A percentile compares a stretch with the other conserved stretches of the same genome.
Conservation (phyloP, 2,113 vertebrate genomes). For the Neodontobutis hainanensis region DNA sequence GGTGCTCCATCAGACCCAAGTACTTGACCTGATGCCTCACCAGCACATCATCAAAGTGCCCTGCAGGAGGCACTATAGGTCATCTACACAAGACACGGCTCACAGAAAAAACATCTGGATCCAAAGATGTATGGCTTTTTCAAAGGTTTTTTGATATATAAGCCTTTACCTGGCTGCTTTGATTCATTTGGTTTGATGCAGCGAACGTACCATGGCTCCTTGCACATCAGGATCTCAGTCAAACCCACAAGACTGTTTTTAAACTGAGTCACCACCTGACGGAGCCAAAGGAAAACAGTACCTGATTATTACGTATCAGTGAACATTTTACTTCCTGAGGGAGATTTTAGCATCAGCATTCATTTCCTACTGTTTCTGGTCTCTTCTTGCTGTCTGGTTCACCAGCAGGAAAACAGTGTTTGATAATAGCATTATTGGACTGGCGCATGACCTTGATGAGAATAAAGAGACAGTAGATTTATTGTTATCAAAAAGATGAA, state of each 20-base stretch:
- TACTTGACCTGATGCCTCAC: constrained; percentile 96
- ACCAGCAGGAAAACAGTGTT: constrained; percentile 83
- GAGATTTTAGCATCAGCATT: background rate
- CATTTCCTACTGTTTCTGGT: constrained; percentile 88
- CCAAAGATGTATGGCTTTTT: no score
- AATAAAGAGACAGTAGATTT: background rate
- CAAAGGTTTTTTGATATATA: no score
- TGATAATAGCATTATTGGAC: constrained; percentile 87
- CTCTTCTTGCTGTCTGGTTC: constrained; percentile 88
- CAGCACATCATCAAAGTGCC: constrained; percentile 88
- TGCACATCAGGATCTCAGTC: constrained; percentile 91
- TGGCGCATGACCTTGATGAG: constrained; percentile 84
- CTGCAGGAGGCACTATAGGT: constrained; percentile 65
- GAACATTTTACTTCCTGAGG: background rate
- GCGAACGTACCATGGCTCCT: constrained; percentile 92
- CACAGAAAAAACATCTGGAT: background rate
- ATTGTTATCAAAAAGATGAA: background rate
- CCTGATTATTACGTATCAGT: no score
- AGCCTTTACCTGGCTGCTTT: constrained; percentile 84
- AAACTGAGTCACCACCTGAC: constrained; percentile 95
- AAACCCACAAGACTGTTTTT: constrained; percentile 89
- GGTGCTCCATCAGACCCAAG: constrained; percentile 95
- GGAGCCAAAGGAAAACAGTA: constrained; percentile 1
- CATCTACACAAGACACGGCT: background rate
- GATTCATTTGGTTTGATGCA: constrained; percentile 96